A percentile compares a stretch with the other conserved stretches of the same genome.
Evolutionary conservation across 1,140 invertebrate genomes (phyloP).

Genomic region (Colletes latitarsis): DNA sequence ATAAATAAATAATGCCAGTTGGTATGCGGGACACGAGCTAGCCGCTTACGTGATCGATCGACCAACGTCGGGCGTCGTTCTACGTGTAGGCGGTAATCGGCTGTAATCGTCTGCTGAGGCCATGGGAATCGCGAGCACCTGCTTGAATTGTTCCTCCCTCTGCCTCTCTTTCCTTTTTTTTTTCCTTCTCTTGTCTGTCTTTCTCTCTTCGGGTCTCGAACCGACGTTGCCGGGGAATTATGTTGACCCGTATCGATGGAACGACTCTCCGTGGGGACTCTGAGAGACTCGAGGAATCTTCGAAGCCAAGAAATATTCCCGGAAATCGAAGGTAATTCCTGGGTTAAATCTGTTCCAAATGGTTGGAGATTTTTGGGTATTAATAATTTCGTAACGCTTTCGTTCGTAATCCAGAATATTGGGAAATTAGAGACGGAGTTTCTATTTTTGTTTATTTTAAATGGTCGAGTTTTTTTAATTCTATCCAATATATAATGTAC

Average conservation of each 20-base stretch:
- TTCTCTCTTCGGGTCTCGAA: too few species aligned
- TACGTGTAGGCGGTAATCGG: conserved; percentile 60
- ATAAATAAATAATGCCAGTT: conserved; percentile 76
- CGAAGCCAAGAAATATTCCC: not conserved
- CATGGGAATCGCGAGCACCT: conserved; percentile 54
- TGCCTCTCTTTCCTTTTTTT: not conserved
- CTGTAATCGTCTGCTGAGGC: conserved; percentile 60
- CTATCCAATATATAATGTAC: too few species aligned
- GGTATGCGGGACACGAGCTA: conserved; percentile 69
- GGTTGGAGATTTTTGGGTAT: too few species aligned
- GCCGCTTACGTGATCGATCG: conserved; percentile 75
- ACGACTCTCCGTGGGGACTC: not conserved
- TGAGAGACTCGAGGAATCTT: not conserved
- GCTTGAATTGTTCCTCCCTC: conserved; percentile 25
- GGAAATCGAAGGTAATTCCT: too few species aligned
- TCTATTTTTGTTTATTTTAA: too few species aligned
- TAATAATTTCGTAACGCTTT: too few species aligned
- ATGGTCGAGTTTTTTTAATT: too few species aligned
- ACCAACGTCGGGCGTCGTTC: conserved; percentile 51
- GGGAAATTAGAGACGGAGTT: too few species aligned
- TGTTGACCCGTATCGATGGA: not conserved
- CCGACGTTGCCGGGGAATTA: not conserved
- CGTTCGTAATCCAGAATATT: too few species aligned
- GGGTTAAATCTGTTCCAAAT: too few species aligned
- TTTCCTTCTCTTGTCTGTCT: not conserved